Base-by-base conservation (phyloP, 2,113 vertebrate genomes). In the Anas platyrhynchos region DNA sequence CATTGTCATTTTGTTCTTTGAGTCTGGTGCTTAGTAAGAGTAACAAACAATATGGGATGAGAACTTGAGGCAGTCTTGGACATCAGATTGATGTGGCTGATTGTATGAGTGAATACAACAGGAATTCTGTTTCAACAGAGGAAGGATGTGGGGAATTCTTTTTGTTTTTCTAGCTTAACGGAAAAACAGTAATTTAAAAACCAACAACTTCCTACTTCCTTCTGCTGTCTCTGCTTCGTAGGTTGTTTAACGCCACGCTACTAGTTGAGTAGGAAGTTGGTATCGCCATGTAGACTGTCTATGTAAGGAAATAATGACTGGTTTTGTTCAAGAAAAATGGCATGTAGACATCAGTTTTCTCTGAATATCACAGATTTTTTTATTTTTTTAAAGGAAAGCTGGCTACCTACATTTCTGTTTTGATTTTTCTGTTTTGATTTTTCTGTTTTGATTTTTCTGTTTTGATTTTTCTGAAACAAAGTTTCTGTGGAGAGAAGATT, bases 261-360 rank as follows among this genome's bases (percentile, higher is more conserved):
- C 1, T 23, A 34, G 46, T 21, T 58, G 65, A 25, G 15, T 12
- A 7, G 62, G 63, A 20, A 76, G 27, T 52, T 1, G 7, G 0
- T 68, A 43, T 41, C 76, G 43, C 13, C 10, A 2, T 20, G 18
- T 32, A 55, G 27, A 14, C 26, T 65, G 0, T 25, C 55, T 31
- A 12, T 5, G 3, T 9, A 32, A 61, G 62, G 46, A 61, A 62
- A 36, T 13, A 36, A 29, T 6, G 26, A 67, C 17, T 4, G 43
- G 34, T 78, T 78, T 36, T 1, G 3, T 17, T 66, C 15, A 50
- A 79, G 66, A 44, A 75, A 52, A 65, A 26, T 3, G 26, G 29
- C 16, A 6, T 50, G 3, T 26, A 4, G 11, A 16, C 85, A 43
- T 50, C 16, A 18, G 36, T 46, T 88, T 8, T 8, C 27, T 68